Base-by-base conservation (phyloP, 2,113 vertebrate genomes). In the Procapra przewalskii region DNA sequence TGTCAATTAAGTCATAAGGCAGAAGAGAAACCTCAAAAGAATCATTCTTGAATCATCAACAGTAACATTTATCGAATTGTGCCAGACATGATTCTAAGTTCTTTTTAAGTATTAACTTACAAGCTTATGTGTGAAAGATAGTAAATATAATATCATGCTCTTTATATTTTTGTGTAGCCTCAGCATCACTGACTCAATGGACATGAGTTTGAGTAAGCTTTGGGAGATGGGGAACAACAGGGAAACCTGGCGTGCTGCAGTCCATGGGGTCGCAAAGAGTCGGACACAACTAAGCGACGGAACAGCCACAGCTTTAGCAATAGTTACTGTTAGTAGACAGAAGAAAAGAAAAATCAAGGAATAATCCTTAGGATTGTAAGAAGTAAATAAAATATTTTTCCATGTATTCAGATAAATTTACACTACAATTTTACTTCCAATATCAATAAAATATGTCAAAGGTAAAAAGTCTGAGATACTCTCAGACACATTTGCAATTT, bases 141-240 rank as follows among this genome's bases (percentile, higher is more conserved):
- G 83, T n/a, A 93, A 92, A 80, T 31, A 80, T 43, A 55, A 88
- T n/a, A 48, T 43, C 57, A n/a, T 52, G 6, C 31, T 67, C 15
- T 90, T 93, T 84, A 75, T 75, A 88, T 91, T 95, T 94, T 87
- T 13, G 86, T 33, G 52, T 87, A 90, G 62, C 4, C 15, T 93
- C 71, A 83, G 67, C 67, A 71, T 71, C 67, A 71, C n/a, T 71
- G 67, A 64, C 16, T 64, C 62, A n/a, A 64, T 64, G 33, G 16
- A n/a, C 62, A 64, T n/a, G 62, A 40, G 67, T 71, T 71, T 71
- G 67, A 71, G 67, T 40, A 71, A 40, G 10, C 19, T 71, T 40
- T 71, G n/a, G 64, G n/a, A 71, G 67, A 40, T 12, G 10, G n/a
- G 19, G n/a, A 40, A 23, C 19, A 40, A 71, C n/a, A 40, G 67